Evolutionary conservation across 2,113 vertebrate species (phyloP), one percentile per base, ranked within the genome.

Genomic region (Chaetorhynchus papuensis): DNA sequence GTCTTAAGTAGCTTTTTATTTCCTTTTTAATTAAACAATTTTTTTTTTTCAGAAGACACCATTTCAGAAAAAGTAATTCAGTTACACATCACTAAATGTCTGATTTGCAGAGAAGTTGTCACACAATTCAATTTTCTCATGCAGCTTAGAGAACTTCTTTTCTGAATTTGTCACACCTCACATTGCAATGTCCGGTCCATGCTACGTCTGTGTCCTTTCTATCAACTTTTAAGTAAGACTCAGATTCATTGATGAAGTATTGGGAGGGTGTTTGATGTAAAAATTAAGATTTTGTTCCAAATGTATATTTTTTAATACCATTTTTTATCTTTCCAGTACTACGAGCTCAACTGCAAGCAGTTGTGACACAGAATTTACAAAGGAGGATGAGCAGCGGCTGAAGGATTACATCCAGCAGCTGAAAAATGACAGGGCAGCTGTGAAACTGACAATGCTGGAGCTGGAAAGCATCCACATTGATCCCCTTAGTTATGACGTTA

Each of bases 341-440:
- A 99, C 99, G 82, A 99, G 98, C 90, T 99, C 98, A 52, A 99
- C 98, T 1, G 98, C 98, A 94, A 99, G 99, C 89, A 99, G 98
- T 66, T 99, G 98, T 12, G 98, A 99, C 90, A 99, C 98, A 0
- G 98, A 99, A 93, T 98, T 99, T 93, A 98, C 98, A 2, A 99
- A 99, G 54, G 98, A 99, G 72, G 99, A 99, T 10, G 98, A 99
- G 79, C 98, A 99, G 71, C 96, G 98, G 49, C 97, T 99, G 94
- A 99, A 98, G 94, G 98, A 99, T 95, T 99, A 99, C 23, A 98
- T 98, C 75, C 98, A 98, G 96, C 99, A 99, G 97, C 96, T 99
- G 84, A 98, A 98, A 98, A 99, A 98, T 2, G 98, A 99, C 95
- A 96, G 98, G 37, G 98, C 98, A 6, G 98, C 99, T 0, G 98